These are phyloP conservation scores for Apogon hyalosoma DNA, from an alignment of 2,797 vertebrate species.

Conservation along the genomic window DNA sequence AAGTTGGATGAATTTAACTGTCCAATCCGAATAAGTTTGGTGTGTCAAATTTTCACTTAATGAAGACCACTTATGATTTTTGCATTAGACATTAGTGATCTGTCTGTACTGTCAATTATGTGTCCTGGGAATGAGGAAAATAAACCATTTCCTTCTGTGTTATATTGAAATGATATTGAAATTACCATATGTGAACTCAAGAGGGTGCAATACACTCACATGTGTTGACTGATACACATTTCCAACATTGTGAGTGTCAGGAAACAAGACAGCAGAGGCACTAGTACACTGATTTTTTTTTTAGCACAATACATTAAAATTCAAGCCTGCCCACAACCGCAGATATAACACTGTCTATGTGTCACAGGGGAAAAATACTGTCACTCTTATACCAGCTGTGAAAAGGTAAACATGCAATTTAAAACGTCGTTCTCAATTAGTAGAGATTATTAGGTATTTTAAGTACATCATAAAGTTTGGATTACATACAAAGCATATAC, in stretches of 20 bases:
- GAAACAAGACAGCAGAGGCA: background rate
- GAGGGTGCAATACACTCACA: conserved; percentile 55
- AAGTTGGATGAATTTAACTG: too few relatives aligned
- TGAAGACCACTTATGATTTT: background rate
- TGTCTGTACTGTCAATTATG: background rate
- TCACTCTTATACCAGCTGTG: background rate
- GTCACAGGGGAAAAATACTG: background rate
- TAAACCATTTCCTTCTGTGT: background rate
- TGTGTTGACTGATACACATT: background rate
- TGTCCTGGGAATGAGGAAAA: background rate
- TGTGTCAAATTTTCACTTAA: too few relatives aligned
- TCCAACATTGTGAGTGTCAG: background rate
- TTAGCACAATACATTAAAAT: background rate
- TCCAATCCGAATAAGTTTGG: too few relatives aligned
- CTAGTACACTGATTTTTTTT: conserved; percentile 1
- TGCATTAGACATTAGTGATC: background rate
- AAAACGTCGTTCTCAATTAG: background rate
- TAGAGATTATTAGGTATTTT: too few relatives aligned
- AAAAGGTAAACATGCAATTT: background rate
- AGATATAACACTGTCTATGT: background rate
- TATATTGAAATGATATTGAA: background rate
- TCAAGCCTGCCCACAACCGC: background rate
- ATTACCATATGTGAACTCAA: conserved; percentile 35
- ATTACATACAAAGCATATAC: too few relatives aligned
- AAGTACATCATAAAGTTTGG: too few relatives aligned